Conservation (phyloP, 2,888 invertebrate genomes). For the Ditylenchus weischeri region DNA sequence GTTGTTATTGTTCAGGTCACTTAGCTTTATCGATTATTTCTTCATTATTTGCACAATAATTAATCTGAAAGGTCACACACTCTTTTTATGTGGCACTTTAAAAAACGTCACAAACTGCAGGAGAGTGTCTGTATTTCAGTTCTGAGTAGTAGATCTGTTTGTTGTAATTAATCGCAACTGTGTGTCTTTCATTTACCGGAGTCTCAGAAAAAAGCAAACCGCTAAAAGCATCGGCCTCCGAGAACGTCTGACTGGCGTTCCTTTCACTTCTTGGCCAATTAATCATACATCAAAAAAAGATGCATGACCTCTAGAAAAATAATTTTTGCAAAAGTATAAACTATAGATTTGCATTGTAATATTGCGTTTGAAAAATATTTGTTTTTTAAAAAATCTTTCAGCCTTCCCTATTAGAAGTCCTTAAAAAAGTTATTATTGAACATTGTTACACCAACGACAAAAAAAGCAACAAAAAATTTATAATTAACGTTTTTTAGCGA, state of each 20-base stretch:
- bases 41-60: neutral
- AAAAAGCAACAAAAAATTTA: neutral
- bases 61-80: constrained; percentile 1
- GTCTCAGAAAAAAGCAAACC: neutral
- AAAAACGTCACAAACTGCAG: neutral
- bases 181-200: neutral
- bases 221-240: too few relatives aligned
- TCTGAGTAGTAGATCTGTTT: neutral
- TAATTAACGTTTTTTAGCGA: constrained; percentile 32
- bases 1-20: constrained; percentile 5
- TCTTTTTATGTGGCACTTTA: constrained; percentile 3
- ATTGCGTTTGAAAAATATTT: too few relatives aligned
- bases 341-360: too few relatives aligned
- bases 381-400: neutral
- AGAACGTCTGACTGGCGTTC: constrained; percentile 4
- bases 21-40: constrained; percentile 13
- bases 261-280: neutral
- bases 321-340: too few relatives aligned
- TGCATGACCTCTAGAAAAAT: too few relatives aligned
- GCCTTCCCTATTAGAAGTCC: neutral
- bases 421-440: neutral
- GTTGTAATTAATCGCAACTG: too few relatives aligned
- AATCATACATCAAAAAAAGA: neutral
- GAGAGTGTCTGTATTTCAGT: neutral
- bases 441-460: too few relatives aligned